A percentile compares a stretch with the other conserved stretches of the same genome.
Conservation (phyloP, 2,113 vertebrate genomes). For the Numida meleagris region DNA sequence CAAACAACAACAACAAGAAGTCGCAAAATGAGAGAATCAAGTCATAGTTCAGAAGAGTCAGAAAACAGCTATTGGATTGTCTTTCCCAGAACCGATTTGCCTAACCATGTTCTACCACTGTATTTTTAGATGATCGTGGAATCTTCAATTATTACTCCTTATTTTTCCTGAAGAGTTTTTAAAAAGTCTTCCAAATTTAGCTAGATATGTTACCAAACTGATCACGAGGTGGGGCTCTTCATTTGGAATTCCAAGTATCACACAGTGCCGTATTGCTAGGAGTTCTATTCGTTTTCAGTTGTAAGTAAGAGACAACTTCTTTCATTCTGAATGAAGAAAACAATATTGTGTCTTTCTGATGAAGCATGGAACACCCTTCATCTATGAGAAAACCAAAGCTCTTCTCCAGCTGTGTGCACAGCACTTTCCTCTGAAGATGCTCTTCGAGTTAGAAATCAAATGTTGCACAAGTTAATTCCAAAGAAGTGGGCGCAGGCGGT, state of each 20-base stretch:
- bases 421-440: neutral
- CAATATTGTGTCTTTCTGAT: neutral
- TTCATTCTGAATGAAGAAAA: neutral
- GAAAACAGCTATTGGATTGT: neutral
- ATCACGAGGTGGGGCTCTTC: neutral
- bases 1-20: neutral
- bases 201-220: neutral
- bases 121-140: neutral
- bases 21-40: neutral
- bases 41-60: neutral
- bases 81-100: neutral
- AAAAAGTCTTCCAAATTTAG: neutral
- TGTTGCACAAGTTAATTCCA: neutral
- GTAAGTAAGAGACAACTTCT: neutral
- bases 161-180: neutral
- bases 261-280: neutral
- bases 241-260: neutral
- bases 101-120: neutral
- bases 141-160: neutral
- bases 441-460: constrained; percentile 4
- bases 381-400: neutral
- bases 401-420: neutral
- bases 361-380: neutral
- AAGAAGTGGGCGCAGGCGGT: neutral
- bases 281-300: neutral